Evolutionary conservation across 2,113 vertebrate genomes (phyloP).

Genomic region (Dinomys branickii): DNA sequence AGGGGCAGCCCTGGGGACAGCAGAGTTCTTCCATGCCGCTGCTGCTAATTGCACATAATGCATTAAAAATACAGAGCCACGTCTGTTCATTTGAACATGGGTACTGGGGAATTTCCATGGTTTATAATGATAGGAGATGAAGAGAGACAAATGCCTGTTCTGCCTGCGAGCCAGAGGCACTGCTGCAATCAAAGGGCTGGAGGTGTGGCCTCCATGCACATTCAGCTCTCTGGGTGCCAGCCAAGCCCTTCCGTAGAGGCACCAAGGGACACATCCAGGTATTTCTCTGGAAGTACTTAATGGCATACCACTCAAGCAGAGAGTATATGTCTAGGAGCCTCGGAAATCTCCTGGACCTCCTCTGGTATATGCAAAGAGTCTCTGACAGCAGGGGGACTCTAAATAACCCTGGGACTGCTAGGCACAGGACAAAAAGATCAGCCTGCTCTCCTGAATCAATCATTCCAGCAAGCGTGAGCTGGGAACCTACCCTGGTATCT

Average conservation of each 20-base stretch:
- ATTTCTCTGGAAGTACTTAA: conserved; percentile 18
- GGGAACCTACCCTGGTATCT: neutral
- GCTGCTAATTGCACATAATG: conserved; percentile 68
- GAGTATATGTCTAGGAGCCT: neutral
- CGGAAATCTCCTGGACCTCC: neutral
- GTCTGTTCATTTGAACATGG: conserved; percentile 32
- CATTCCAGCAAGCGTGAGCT: neutral
- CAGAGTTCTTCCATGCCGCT: neutral
- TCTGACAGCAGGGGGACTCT: neutral
- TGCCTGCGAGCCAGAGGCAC: neutral
- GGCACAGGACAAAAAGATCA: neutral
- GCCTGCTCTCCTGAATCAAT: accelerated
- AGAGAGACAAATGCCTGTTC: neutral
- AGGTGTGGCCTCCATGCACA: neutral
- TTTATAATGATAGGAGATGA: conserved; percentile 51
- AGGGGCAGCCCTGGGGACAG: conserved; percentile 31
- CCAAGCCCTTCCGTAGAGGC: neutral
- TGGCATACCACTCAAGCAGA: neutral
- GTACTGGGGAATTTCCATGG: neutral
- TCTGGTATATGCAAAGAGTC: neutral
- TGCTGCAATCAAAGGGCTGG: neutral
- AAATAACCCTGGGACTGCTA: neutral
- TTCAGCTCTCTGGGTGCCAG: conserved; percentile 27
- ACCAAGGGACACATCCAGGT: neutral
- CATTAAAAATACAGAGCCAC: conserved; percentile 61